A percentile compares a stretch with the other conserved stretches of the same genome.
phyloP scores from a whole-genome alignment of 2,113 vertebrate species.

The Lepus europaeus region DNA sequence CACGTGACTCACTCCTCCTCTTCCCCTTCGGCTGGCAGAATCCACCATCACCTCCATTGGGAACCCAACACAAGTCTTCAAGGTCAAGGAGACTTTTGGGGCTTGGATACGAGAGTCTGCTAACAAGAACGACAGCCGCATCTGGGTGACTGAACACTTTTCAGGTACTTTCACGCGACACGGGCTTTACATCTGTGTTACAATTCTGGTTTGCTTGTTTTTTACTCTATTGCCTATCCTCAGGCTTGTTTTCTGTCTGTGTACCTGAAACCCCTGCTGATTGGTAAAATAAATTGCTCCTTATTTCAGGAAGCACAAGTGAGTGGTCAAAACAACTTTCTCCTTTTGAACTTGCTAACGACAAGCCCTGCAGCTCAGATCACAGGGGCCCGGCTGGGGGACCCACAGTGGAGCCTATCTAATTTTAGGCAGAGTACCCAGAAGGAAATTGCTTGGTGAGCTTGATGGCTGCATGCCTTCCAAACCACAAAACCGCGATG shows the following conservation, averaged over 20 bases:
- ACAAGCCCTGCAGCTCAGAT: neutral
- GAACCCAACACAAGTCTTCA: constrained; percentile 90
- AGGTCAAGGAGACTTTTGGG: constrained; percentile 93
- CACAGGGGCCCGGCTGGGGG: neutral
- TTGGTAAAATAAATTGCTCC: neutral
- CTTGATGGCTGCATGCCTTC: neutral
- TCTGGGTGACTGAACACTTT: constrained; percentile 97
- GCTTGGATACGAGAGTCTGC: constrained; percentile 95
- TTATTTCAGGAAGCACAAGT: neutral
- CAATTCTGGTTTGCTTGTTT: neutral
- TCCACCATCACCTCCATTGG: constrained; percentile 92
- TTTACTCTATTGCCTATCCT: neutral
- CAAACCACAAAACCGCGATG: neutral
- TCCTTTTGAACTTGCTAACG: neutral
- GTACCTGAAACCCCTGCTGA: neutral
- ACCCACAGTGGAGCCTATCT: neutral
- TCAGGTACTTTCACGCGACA: constrained; percentile 88
- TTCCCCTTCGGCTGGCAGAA: constrained; percentile 85
- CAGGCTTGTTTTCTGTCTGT: neutral
- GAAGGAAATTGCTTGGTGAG: neutral
- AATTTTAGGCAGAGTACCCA: neutral
- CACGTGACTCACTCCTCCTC: neutral
- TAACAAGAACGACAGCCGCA: constrained; percentile 89
- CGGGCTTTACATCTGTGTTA: neutral
- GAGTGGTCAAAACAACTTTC: neutral